Conservation (phyloP, 2,113 vertebrate species). For the Chloropsis cyanopogon region DNA sequence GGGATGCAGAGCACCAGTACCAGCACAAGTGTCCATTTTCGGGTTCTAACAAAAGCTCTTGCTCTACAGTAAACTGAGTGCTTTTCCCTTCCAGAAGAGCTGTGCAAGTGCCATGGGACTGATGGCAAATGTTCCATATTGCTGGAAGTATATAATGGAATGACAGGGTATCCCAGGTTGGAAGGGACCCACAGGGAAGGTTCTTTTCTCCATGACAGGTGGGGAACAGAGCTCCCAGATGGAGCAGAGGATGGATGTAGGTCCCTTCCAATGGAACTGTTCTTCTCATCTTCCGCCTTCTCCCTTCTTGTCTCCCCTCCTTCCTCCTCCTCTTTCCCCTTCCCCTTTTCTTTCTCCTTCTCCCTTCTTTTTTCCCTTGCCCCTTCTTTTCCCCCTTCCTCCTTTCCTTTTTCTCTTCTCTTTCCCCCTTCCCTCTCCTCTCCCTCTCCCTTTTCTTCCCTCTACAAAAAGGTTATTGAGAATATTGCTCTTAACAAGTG, state of each 20-base stretch:
- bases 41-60: background rate
- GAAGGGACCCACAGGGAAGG: background rate
- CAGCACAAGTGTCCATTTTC: background rate
- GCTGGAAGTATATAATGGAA: background rate
- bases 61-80: background rate
- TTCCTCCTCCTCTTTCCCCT: background rate
- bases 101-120: background rate
- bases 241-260: background rate
- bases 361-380: too few species aligned
- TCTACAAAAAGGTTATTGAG: background rate
- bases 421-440: too few species aligned
- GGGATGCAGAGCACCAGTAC: background rate
- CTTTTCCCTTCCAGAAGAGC: background rate
- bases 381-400: too few species aligned
- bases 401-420: too few species aligned
- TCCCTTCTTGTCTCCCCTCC: background rate
- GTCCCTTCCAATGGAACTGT: background rate
- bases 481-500: rapidly evolving
- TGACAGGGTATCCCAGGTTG: background rate
- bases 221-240: background rate
- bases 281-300: too few species aligned
- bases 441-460: too few species aligned
- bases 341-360: background rate
- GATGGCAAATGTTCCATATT: background rate
- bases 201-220: background rate